A percentile compares a stretch with the other conserved stretches of the same genome.
phyloP scores from a whole-genome alignment of 2,797 vertebrate genomes.

The Pelobates cultripes region DNA sequence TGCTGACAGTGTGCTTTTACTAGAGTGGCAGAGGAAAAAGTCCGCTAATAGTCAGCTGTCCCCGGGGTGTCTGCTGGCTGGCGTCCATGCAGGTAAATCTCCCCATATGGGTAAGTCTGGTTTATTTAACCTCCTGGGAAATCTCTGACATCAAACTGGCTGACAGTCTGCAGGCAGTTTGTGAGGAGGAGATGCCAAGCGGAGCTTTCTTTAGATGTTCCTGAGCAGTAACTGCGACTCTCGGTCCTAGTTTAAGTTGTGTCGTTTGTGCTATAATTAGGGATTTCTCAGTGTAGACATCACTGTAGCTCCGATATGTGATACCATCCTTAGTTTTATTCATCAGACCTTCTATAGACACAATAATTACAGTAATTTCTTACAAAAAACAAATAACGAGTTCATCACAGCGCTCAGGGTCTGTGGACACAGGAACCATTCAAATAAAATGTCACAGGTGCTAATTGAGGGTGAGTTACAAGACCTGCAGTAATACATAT shows the following conservation, averaged over 20 bases:
- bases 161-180: background rate
- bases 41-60: background rate
- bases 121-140: slow-evolving; percentile 12
- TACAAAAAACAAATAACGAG: no score
- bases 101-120: background rate
- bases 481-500: no score
- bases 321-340: no score
- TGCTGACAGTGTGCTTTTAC: no score
- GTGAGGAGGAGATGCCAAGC: slow-evolving; percentile 12
- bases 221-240: background rate
- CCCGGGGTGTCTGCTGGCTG: slow-evolving; percentile 41
- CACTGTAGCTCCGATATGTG: no score
- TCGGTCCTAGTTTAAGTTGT: background rate
- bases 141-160: background rate
- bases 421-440: no score
- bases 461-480: no score
- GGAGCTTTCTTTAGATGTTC: slow-evolving; percentile 1
- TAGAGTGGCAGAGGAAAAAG: no score
- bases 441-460: no score
- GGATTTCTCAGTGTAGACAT: background rate
- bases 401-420: no score
- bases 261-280: slow-evolving; percentile 17
- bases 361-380: no score
- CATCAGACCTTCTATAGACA: no score
- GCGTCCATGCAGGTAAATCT: slow-evolving; percentile 20